phyloP scores from a whole-genome alignment of 2,113 vertebrate species.

The Pseudorasbora parva region DNA sequence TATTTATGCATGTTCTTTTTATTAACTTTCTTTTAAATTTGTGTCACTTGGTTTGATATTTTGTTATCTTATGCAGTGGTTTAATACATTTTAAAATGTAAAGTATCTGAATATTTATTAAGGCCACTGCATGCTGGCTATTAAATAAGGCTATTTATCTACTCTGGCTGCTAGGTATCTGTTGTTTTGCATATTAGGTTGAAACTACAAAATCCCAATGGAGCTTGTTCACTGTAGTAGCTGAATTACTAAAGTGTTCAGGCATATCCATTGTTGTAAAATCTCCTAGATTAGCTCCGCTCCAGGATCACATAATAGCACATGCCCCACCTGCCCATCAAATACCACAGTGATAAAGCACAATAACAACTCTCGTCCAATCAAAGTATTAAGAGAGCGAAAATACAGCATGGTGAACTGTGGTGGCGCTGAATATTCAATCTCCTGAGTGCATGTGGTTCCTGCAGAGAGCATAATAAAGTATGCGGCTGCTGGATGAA shows the following conservation, averaged over 20 bases:
- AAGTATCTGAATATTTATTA: not conserved
- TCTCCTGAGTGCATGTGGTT: not conserved
- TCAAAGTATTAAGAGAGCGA: conserved; percentile 7
- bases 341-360: conserved; percentile 27
- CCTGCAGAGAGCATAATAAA: conserved; percentile 30
- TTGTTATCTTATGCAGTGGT: not conserved
- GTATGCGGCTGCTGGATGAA: conserved; percentile 24
- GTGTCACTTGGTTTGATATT: not conserved
- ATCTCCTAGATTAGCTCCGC: not conserved
- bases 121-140: not conserved
- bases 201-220: not conserved
- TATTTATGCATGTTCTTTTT: not conserved
- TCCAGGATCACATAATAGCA: conserved; percentile 1
- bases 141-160: not conserved
- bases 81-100: not conserved
- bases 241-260: not conserved
- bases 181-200: not conserved
- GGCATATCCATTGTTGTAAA: not conserved
- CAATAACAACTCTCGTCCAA: conserved; percentile 15
- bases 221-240: not conserved
- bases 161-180: not conserved
- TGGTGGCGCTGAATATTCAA: conserved; percentile 27
- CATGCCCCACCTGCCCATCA: not conserved
- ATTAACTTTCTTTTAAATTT: not conserved
- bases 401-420: not conserved